These are phyloP conservation scores for Larimichthys crocea DNA, from an alignment of 2,113 vertebrate species.

Conservation along the genomic window DNA sequence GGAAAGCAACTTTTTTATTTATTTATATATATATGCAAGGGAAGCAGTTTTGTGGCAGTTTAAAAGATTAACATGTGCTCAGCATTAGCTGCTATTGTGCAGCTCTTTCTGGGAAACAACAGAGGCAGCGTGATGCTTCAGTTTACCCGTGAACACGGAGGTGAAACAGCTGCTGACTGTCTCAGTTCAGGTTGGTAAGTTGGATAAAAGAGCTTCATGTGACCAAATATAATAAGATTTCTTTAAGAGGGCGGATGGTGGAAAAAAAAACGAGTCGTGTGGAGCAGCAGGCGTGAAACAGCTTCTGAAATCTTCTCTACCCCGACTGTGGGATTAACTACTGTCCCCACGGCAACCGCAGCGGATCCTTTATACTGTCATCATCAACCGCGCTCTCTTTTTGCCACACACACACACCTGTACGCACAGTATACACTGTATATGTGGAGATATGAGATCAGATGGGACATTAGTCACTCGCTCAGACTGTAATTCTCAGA, in stretches of 20 bases:
- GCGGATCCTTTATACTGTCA: constrained; percentile 34
- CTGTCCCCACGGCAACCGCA: constrained; percentile 47
- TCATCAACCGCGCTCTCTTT: background rate
- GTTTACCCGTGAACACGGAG: constrained; percentile 3
- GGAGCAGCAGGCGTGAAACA: constrained; percentile 36
- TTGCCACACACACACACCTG: background rate
- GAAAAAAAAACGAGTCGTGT: constrained; percentile 10
- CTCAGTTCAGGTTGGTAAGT: background rate
- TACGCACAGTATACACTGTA: background rate
- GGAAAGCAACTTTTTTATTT: background rate
- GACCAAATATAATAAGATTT: constrained; percentile 25
- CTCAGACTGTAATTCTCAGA: background rate
- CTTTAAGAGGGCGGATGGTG: constrained; percentile 7
- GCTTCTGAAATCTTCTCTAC: constrained; percentile 40
- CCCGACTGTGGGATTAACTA: constrained; percentile 42
- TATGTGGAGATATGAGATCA: background rate
- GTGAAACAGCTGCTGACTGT: background rate
- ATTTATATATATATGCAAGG: too few species aligned
- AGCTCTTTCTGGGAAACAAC: background rate
- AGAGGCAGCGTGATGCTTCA: background rate
- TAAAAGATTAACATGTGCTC: background rate
- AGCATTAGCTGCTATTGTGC: background rate
- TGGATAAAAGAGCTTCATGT: constrained; percentile 10
- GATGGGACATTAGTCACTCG: background rate
- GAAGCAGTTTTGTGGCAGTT: background rate